Evolutionary conservation across 2,113 vertebrate species (phyloP).

Genomic region (Caretta caretta): DNA sequence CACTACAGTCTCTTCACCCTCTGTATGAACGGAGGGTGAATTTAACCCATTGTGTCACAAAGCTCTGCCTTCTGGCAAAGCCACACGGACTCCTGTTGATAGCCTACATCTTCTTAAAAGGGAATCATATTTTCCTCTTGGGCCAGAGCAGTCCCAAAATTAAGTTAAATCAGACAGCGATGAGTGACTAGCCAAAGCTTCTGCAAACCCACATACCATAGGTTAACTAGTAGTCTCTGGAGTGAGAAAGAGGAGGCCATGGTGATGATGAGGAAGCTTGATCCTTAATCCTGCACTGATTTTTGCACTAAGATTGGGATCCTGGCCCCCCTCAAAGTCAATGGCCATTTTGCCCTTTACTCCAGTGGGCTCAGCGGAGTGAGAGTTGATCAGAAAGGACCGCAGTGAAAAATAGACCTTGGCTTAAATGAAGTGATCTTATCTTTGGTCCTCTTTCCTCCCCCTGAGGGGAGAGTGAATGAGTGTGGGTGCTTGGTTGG

Average conservation of each 20-base stretch:
- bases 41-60: neutral
- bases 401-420: conserved; percentile 41
- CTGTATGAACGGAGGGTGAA: neutral
- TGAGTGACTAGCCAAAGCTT: neutral
- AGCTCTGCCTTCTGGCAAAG: neutral
- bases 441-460: conserved; percentile 45
- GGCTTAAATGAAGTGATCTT: conserved; percentile 43
- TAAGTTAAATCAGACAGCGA: neutral
- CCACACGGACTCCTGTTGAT: neutral
- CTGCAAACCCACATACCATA: neutral
- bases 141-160: neutral
- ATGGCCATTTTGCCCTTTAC: neutral
- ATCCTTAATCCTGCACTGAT: neutral
- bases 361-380: neutral
- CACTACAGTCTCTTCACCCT: neutral
- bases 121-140: neutral
- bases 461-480: conserved; percentile 41
- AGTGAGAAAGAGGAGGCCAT: neutral
- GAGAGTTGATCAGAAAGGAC: rapidly evolving
- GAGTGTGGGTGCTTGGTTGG: conserved; percentile 19
- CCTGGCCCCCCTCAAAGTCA: neutral
- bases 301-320: neutral
- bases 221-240: neutral
- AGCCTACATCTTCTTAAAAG: neutral
- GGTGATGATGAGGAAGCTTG: neutral